These are phyloP conservation scores for Cathartes aura DNA, from an alignment of 2,113 vertebrate genomes.

Conservation along the genomic window DNA sequence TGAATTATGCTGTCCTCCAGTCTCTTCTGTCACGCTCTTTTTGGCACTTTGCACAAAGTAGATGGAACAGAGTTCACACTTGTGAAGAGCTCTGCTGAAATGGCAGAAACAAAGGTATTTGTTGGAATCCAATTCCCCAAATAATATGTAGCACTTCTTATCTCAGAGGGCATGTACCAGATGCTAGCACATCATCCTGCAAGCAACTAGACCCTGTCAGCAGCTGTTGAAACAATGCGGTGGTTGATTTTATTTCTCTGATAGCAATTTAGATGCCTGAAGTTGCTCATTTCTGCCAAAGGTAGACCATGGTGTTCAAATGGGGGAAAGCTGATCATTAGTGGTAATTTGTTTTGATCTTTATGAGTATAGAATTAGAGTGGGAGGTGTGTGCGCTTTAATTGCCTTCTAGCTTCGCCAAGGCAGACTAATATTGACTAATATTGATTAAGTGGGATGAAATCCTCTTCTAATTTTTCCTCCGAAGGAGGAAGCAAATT, in stretches of 20 bases:
- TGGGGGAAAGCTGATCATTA: not conserved
- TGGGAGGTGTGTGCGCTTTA: not conserved
- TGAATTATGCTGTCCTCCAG: not conserved
- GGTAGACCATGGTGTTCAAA: not conserved
- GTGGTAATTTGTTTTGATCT: not conserved
- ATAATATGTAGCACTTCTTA: not conserved
- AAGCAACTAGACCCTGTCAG: not conserved
- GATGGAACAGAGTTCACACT: not conserved
- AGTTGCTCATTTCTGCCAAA: not conserved
- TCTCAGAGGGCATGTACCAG: not conserved
- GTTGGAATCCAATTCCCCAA: not conserved
- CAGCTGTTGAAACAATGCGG: not conserved
- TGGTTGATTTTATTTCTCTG: not conserved
- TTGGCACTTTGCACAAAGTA: not conserved
- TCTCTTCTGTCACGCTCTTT: not conserved
- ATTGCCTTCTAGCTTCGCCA: not conserved
- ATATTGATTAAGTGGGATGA: slow-evolving; percentile 7
- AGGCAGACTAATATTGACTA: not conserved
- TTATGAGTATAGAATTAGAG: not conserved
- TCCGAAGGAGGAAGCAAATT: not conserved
- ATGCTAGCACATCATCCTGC: not conserved
- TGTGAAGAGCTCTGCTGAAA: not conserved
- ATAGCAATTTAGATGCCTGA: not conserved
- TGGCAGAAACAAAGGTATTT: not conserved
- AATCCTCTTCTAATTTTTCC: not conserved